Base-by-base conservation (phyloP, 2,113 vertebrate species). In the Sphaerodactylus townsendi region DNA sequence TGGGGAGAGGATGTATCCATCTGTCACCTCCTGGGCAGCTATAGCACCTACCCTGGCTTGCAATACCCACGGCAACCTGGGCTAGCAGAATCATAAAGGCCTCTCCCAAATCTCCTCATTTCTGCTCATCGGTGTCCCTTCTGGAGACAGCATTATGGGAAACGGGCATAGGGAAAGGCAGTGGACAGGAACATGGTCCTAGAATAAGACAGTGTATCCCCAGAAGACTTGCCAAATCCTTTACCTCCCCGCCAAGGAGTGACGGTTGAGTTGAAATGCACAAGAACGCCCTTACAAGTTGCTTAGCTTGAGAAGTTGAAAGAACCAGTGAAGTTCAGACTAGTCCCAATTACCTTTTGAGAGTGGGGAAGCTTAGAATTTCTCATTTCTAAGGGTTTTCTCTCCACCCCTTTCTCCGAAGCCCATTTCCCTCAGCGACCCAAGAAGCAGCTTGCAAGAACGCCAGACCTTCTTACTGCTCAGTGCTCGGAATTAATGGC, bases 301-400 rank as follows among this genome's bases (percentile, higher is more conserved):
- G 25, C 50, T 65, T 28, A n/a, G 25, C 8, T 37, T 37, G 21
- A 39, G 10, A 8, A 28, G 23, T n/a, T 10, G 11, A 35, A 9
- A 39, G 25, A 39, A 21, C 7, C 23, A 41, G 46, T 23, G n/a
- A 30, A 10, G 35, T 59, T 19, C 25, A 68, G n/a, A 33, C 53
- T 41, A 81, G 71, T 59, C 50, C 15, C 1, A 0, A 2, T 35
- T 5, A 17, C 23, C 23, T 44, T 19, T 39, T 56, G 28, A 21
- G 23, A 28, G 59, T n/a, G 59, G 23, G 64, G 9, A 30, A 28
- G 35, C 4, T 46, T 23, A 35, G 37, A n/a, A 37, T 10, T 23
- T 19, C 46, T 17, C 0, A 0, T 2, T 39, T 10, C 1, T 62
- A 9, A 25, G 4, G 8, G 25, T 62, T 7, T 62, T 7, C 15